Evolutionary conservation across 2,797 vertebrate species (phyloP).

Genomic region (Fistularia tabacaria): DNA sequence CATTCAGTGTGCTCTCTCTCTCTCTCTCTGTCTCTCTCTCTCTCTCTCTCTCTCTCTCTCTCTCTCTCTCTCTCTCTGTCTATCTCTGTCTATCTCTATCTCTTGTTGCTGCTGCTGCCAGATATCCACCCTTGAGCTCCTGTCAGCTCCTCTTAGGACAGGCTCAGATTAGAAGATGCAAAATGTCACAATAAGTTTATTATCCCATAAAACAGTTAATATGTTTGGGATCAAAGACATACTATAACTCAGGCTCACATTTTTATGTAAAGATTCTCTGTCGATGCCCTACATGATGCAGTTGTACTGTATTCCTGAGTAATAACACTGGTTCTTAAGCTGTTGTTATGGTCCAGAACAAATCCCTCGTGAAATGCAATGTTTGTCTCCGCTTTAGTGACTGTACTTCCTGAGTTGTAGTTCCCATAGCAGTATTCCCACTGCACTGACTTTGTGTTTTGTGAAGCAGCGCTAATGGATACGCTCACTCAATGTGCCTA

Average conservation of each 20-base stretch:
- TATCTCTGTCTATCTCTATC: no score
- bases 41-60: slow-evolving; percentile 21
- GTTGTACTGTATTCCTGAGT: slow-evolving; percentile 37
- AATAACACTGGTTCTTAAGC: slow-evolving; percentile 18
- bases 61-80: slow-evolving; percentile 8
- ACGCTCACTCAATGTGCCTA: slow-evolving; percentile 32
- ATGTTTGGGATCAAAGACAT: background rate
- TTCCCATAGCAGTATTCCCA: slow-evolving; percentile 54
- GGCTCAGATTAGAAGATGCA: slow-evolving; percentile 66
- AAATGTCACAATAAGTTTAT: slow-evolving; percentile 65
- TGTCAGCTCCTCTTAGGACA: slow-evolving; percentile 68
- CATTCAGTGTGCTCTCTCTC: slow-evolving; percentile 29
- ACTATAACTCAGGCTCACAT: no score
- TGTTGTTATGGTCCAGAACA: slow-evolving; percentile 23
- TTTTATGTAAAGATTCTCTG: background rate
- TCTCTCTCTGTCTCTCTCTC: slow-evolving; percentile 18
- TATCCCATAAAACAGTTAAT: slow-evolving; percentile 35
- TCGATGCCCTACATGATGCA: background rate
- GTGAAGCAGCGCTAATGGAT: slow-evolving; percentile 50
- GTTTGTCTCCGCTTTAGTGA: slow-evolving; percentile 47
- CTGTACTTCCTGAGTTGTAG: slow-evolving; percentile 43
- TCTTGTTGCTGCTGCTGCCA: slow-evolving; percentile 46
- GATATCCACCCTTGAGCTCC: slow-evolving; percentile 57
- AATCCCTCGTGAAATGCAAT: slow-evolving; percentile 38
- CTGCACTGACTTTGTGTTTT: slow-evolving; percentile 49